Conservation (phyloP, 2,888 invertebrate species). For the Beris chalybata region DNA sequence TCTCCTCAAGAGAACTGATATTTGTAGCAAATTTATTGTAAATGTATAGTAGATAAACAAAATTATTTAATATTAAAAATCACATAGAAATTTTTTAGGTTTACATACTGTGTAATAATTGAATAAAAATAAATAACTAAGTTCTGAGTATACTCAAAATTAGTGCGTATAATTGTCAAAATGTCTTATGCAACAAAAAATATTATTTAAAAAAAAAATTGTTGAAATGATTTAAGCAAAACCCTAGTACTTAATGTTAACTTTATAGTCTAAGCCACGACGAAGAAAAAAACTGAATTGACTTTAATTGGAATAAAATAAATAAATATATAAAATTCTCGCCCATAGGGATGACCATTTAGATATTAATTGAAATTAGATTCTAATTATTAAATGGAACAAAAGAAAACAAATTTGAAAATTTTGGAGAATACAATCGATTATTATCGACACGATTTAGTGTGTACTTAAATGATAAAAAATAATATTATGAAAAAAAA, state of each 20-base stretch:
- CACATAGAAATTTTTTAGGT: slow-evolving; percentile 1
- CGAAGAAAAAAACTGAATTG: not conserved
- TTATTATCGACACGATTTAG: not conserved
- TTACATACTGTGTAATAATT: slow-evolving; percentile 19
- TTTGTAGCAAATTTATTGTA: slow-evolving; percentile 19
- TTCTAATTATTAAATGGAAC: not conserved
- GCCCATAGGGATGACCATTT: slow-evolving; percentile 36
- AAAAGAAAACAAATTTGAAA: slow-evolving; percentile 3
- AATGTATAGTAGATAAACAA: not conserved
- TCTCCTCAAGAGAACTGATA: slow-evolving; percentile 18
- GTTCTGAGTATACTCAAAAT: slow-evolving; percentile 27
- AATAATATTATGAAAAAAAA: slow-evolving; percentile 10
- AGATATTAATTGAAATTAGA: slow-evolving; percentile 30
- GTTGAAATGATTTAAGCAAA: slow-evolving; percentile 23
- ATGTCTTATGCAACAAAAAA: slow-evolving; percentile 35
- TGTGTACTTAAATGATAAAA: slow-evolving; percentile 4
- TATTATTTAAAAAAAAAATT: slow-evolving; percentile 29
- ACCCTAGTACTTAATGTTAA: not conserved
- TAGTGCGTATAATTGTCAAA: slow-evolving; percentile 28
- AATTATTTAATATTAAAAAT: not conserved
- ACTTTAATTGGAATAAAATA: slow-evolving; percentile 9
- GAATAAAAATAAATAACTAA: slow-evolving; percentile 17
- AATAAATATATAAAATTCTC: slow-evolving; percentile 17
- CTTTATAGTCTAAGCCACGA: not conserved
- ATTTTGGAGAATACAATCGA: not conserved